Evolutionary conservation across 2,888 invertebrate genomes (phyloP), one percentile per base, ranked within the genome.

Genomic region (Cephus nigrinus): DNA sequence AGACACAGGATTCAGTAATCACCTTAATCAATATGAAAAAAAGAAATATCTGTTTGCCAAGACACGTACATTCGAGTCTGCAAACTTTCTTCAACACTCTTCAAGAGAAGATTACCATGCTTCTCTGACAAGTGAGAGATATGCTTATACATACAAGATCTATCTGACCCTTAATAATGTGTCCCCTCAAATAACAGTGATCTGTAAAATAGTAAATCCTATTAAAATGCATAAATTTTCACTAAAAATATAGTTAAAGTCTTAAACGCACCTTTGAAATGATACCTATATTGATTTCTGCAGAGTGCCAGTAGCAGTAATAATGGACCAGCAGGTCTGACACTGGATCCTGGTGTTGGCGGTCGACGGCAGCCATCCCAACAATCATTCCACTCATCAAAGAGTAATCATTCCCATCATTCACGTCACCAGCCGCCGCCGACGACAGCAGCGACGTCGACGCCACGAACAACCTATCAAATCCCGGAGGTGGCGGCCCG

Each of bases 361-460:
- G 88, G 88, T 76, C 87, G 92, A 75, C 87, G 91, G 78, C 86
- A 90, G 78, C 86, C 89, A 11, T 90, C 91, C 0, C 91, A 92
- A 79, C 91, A 91, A 81, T 92, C 92, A 15, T 92, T 91, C 79
- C 89, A 91, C 69, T 91, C 90, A 33, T 89, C 89, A 15, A 90
- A 91, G 84, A 90, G 83, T 80, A 89, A 87, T 83, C 87, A 88
- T 82, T 87, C 87, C 68, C 87, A 88, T 76, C 87, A 89, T 77
- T 86, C 88, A 32, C 88, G 85, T 3, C 86, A 88, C 69, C 86
- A 86, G 79, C 80, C 86, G 40, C 86, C 87, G 34, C 86, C 87
- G 33, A 81, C 86, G 40, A 82, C 83, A 1, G 79, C 76, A 4
- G 80, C 81, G 15, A 81, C 85, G 1, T 83, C 87, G 4, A 84